Evolutionary conservation across 2,888 invertebrate species (phyloP), one percentile per base, ranked within the genome.

Genomic region (Dioctria linearis): DNA sequence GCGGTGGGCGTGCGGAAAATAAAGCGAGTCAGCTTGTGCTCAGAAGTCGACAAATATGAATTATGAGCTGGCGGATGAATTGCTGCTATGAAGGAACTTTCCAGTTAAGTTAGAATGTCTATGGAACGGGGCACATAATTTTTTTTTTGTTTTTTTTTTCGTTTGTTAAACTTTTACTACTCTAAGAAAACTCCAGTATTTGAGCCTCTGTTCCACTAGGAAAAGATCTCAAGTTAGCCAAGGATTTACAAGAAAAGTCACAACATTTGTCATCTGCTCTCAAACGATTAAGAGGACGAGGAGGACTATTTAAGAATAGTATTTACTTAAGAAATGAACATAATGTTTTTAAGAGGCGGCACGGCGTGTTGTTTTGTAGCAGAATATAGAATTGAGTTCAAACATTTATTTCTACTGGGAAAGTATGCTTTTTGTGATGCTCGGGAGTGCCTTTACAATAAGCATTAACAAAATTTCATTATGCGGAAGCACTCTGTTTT

Each of bases 31-130:
- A 73, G 59, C 57, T 73, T 73, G 57, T 73, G 73, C 25, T 73
- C 57, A 39, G 71, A 59, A 73, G 73, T 54, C 39, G 73, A 42
- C 73, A 73, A 73, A 73, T 57, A 73, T 73, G 73, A 73, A 57
- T 73, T 73, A 73, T 73, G 73, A 73, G 57, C 40, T 40, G 57
- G 73, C 73, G 57, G 54, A 73, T 57, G 73, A 73, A 57, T 73
- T 40, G 73, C 57, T 54, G 54, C 37, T 37, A 4, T 57, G 40
- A 37, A 49, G 11, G 37, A 69, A 40, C 43, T 73, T 73, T 57
- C n/a, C 40, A 73, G 73, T 73, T 73, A 73, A 73, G 73, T 11
- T 57, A 43, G 73, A 40, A 57, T 73, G 59, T 57, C 40, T 73
- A 73, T 57, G 43, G 13, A 25, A 25, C 0, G 25, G 25, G 25